Base-by-base conservation (phyloP, 1,140 invertebrate species). In the Lepidurus couesii region DNA sequence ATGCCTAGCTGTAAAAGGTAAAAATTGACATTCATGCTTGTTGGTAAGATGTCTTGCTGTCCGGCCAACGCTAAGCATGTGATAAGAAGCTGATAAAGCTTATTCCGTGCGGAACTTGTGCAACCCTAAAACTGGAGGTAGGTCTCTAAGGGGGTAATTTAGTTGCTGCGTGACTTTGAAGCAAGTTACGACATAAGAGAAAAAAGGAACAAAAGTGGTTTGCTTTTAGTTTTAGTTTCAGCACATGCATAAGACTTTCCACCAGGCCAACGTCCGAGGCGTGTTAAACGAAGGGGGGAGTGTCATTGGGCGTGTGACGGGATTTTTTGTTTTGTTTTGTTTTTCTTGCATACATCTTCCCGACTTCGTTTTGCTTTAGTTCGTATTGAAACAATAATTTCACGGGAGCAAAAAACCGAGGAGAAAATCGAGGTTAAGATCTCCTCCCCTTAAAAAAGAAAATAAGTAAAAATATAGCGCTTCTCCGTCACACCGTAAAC, bases 1-100 rank as follows among this genome's bases (percentile, higher is more conserved):
- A n/a, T 65, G 21, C 6, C 21, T 3, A 34, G 5, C 21, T 4
- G 53, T 65, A 65, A 65, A 65, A 65, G 16, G 21, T 21, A 21
- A 16, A 65, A 65, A 21, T 65, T 65, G 16, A 13, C 21, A 9
- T 21, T 13, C 53, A 65, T 65, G 53, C n/a, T n/a, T n/a, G 53
- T 65, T 65, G 53, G 16, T 65, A 16, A 21, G 21, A 21, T 65
- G 34, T 21, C 53, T 65, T 65, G 13, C 53, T 65, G 53, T 9
- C 21, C 53, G 53, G 53, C 53, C n/a, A 65, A 65, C 21, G 53
- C 53, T 65, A 65, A 65, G 53, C 53, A 65, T 65, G 53, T 65
- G 53, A 65, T 65, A 65, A 65, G 53, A 65, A 65, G 53, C 53
- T 65, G 53, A 21, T 65, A 65, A 65, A 16, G n/a, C 53, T 65